These are phyloP conservation scores for Bradypodion pumilum DNA, from an alignment of 2,797 vertebrate species.

Conservation along the genomic window DNA sequence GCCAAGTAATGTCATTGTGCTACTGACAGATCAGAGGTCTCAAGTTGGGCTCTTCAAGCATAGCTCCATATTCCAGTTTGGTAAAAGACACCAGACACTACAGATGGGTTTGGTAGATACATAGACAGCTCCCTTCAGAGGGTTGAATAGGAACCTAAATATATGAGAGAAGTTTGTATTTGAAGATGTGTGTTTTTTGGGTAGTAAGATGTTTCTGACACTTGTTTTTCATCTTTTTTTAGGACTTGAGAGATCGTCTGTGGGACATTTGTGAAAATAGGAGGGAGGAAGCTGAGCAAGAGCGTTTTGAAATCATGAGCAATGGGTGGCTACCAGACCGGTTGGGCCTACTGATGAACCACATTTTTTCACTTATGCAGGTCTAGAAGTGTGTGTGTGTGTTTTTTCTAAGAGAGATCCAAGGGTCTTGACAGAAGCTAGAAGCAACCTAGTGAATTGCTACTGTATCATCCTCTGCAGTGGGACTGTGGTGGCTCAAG, in stretches of 20 bases:
- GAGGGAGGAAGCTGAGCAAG: conserved; percentile 83
- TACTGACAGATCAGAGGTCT: neutral
- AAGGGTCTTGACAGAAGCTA: neutral
- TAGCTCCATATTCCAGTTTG: neutral
- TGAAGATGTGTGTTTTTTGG: neutral
- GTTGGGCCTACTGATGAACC: conserved; percentile 77
- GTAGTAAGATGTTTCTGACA: neutral
- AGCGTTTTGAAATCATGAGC: conserved; percentile 75
- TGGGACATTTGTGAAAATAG: conserved; percentile 88
- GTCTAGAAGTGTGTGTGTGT: conserved; percentile 61
- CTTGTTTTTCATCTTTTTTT: conserved; percentile 24
- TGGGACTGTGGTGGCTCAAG: too few relatives aligned
- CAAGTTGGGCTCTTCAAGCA: neutral
- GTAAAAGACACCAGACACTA: neutral
- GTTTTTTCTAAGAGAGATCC: neutral
- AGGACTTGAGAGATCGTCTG: conserved; percentile 87
- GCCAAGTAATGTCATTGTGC: neutral
- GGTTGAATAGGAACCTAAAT: neutral
- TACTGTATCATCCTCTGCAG: neutral
- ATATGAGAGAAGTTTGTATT: neutral
- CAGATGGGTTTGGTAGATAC: neutral
- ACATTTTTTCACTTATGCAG: conserved; percentile 88
- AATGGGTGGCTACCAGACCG: conserved; percentile 84
- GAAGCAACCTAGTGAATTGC: neutral
- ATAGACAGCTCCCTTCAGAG: neutral